These are phyloP conservation scores for Nymphalis io DNA, from an alignment of 1,140 invertebrate species.

Conservation along the genomic window DNA sequence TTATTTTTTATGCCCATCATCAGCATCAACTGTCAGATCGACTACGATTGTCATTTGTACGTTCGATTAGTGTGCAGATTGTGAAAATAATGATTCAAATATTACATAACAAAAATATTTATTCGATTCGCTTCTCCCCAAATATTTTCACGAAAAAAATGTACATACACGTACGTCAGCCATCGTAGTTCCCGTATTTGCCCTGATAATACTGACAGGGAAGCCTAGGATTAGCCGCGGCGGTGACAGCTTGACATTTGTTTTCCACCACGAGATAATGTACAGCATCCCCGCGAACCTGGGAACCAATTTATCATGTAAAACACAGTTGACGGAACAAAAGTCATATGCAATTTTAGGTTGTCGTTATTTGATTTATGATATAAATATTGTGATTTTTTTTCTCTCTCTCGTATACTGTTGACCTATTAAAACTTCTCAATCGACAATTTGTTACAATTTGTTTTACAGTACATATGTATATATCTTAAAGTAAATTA, in stretches of 20 bases:
- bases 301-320: slow-evolving; percentile 29
- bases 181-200: slow-evolving; percentile 39
- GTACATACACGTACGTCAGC: neutral
- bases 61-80: too few species aligned
- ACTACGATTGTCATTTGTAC: too few species aligned
- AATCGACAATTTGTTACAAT: too few species aligned
- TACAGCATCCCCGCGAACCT: slow-evolving; percentile 25
- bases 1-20: too few species aligned
- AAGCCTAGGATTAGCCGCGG: slow-evolving; percentile 54
- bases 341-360: slow-evolving; percentile 17
- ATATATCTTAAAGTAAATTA: too few species aligned
- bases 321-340: slow-evolving; percentile 7
- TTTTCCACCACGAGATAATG: slow-evolving; percentile 49
- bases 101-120: neutral
- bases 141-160: neutral
- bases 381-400: neutral
- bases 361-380: slow-evolving; percentile 2
- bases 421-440: too few species aligned
- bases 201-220: slow-evolving; percentile 52
- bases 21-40: too few species aligned
- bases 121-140: neutral
- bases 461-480: too few species aligned
- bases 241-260: slow-evolving; percentile 56
- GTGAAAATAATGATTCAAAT: neutral
- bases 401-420: neutral